A percentile compares a stretch with the other conserved stretches of the same genome.
These are phyloP conservation scores for Hydractinia symbiolongicarpus DNA, from an alignment of 30 jellyfish, hydroid and myxozoan species.

Conservation along the genomic window DNA sequence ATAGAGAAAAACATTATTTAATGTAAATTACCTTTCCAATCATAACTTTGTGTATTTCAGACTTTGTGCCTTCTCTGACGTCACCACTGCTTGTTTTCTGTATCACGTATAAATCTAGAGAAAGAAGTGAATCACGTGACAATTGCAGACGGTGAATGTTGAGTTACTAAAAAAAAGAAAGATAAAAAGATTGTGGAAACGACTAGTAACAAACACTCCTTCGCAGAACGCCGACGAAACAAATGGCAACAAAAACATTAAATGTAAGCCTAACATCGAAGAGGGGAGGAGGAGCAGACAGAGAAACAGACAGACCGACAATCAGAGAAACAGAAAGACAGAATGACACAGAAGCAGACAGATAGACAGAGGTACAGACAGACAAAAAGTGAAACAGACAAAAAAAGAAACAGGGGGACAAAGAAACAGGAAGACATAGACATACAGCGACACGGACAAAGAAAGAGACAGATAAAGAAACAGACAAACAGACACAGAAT, in stretches of 20 bases:
- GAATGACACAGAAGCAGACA: background rate
- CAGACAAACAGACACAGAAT: background rate
- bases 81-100: conserved; percentile 86
- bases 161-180: too few species aligned
- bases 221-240: background rate
- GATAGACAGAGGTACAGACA: too few species aligned
- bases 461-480: background rate
- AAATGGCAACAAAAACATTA: too few species aligned
- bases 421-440: too few species aligned
- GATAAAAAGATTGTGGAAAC: background rate
- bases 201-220: background rate
- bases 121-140: background rate
- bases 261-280: too few species aligned
- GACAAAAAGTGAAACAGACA: too few species aligned
- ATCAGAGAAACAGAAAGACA: too few species aligned
- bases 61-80: conserved; percentile 73
- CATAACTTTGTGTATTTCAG: conserved; percentile 63
- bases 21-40: conserved; percentile 63
- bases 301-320: background rate
- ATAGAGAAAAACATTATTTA: background rate
- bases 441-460: too few species aligned
- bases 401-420: too few species aligned
- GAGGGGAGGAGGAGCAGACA: too few species aligned
- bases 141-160: too few species aligned
- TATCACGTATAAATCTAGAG: conserved; percentile 49